These are phyloP conservation scores for Venustaconcha ellipsiformis DNA, from an alignment of 1,140 invertebrate genomes.

Conservation along the genomic window DNA sequence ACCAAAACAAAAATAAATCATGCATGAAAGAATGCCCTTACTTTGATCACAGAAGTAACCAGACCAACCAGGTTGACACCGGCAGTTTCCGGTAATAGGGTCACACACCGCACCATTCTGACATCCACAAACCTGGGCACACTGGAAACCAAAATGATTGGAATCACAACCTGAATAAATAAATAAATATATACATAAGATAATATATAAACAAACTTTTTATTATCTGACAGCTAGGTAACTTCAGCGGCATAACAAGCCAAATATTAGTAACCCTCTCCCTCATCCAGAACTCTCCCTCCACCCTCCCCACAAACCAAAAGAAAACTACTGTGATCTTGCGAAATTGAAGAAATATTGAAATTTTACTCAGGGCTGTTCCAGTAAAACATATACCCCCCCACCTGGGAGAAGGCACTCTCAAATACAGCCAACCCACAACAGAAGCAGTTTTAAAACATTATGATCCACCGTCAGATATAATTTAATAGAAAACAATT, in stretches of 20 bases:
- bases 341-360: no score
- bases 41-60: conserved; percentile 65
- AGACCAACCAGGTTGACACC: conserved; percentile 84
- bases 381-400: no score
- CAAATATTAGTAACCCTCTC: background rate
- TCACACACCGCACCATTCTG: conserved; percentile 79
- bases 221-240: background rate
- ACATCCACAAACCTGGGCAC: conserved; percentile 82
- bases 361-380: no score
- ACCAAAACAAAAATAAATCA: background rate
- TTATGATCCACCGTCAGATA: no score
- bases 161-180: conserved; percentile 75
- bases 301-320: no score
- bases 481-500: no score
- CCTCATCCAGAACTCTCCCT: no score
- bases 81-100: conserved; percentile 85
- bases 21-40: conserved; percentile 34
- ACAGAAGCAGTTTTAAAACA: no score
- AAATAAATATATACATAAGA: background rate
- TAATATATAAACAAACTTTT: background rate
- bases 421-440: no score
- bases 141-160: conserved; percentile 82
- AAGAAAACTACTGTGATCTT: no score
- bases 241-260: background rate
- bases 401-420: no score